These are phyloP conservation scores for Pantherophis vulpinus DNA, from an alignment of 2,797 vertebrate genomes.

Conservation along the genomic window DNA sequence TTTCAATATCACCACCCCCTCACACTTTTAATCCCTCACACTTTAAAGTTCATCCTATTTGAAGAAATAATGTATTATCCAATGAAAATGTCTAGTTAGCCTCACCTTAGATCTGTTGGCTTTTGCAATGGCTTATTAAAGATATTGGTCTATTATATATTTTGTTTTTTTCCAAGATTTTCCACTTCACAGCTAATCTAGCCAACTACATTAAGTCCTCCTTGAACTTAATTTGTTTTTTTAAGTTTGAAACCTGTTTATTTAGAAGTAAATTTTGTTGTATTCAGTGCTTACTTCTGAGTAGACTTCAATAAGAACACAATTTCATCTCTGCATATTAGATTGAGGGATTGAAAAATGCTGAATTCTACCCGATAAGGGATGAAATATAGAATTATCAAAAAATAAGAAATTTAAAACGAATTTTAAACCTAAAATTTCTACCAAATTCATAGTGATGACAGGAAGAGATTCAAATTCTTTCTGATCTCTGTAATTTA, in stretches of 20 bases:
- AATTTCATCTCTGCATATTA: slow-evolving; percentile 13
- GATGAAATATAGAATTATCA: neutral
- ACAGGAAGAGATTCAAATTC: slow-evolving; percentile 19
- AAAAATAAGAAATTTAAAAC: slow-evolving; percentile 41
- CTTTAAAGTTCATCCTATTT: neutral
- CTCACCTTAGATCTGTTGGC: neutral
- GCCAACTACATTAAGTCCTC: neutral
- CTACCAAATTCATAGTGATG: slow-evolving; percentile 28
- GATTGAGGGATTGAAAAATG: slow-evolving; percentile 46
- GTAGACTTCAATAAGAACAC: neutral
- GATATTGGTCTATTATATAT: neutral
- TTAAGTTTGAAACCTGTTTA: neutral
- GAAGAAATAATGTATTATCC: neutral
- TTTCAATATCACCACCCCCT: neutral
- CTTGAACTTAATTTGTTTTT: neutral
- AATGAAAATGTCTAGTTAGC: neutral
- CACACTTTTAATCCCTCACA: neutral
- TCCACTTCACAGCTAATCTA: neutral
- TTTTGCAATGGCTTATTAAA: neutral
- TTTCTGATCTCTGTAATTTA: neutral
- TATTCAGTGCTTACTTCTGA: neutral
- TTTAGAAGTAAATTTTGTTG: neutral
- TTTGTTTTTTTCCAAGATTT: neutral
- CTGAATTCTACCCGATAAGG: slow-evolving; percentile 26
- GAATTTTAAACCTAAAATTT: slow-evolving; percentile 29